phyloP scores from a whole-genome alignment of 1,140 invertebrate species.

The Heliconius melpomene region DNA sequence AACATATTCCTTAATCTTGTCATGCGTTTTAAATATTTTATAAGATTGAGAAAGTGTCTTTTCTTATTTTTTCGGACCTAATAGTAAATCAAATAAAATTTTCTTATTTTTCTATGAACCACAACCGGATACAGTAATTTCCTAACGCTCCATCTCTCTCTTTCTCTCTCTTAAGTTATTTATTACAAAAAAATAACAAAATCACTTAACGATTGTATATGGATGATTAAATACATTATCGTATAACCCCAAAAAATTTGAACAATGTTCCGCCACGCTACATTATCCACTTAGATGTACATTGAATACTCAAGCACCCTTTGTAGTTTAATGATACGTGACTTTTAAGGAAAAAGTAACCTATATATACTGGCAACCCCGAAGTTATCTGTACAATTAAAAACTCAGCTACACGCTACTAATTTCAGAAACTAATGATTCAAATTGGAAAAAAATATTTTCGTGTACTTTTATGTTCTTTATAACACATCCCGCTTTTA shows the following conservation, averaged over 20 bases:
- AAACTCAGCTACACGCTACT: too few relatives aligned
- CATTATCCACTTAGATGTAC: slow-evolving; percentile 57
- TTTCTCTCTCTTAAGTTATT: neutral
- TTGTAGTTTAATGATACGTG: slow-evolving; percentile 53
- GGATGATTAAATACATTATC: slow-evolving; percentile 2
- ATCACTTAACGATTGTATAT: neutral
- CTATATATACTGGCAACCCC: neutral
- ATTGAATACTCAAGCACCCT: slow-evolving; percentile 58
- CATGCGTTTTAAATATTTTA: too few relatives aligned
- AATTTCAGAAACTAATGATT: too few relatives aligned
- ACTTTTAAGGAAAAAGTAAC: neutral
- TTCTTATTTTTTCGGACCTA: too few relatives aligned
- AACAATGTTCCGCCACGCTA: slow-evolving; percentile 47
- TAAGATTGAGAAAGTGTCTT: too few relatives aligned
- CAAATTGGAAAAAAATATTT: too few relatives aligned
- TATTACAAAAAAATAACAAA: neutral
- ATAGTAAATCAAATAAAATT: too few relatives aligned
- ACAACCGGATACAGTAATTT: neutral
- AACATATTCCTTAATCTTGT: too few relatives aligned
- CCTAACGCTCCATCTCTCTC: neutral
- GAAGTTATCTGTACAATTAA: neutral
- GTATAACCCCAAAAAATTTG: slow-evolving; percentile 15
- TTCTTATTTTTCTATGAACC: neutral
- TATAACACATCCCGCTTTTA: too few relatives aligned
- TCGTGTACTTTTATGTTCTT: too few relatives aligned